These are phyloP conservation scores for Dipodomys spectabilis DNA, from an alignment of 2,113 vertebrate genomes.

Conservation along the genomic window DNA sequence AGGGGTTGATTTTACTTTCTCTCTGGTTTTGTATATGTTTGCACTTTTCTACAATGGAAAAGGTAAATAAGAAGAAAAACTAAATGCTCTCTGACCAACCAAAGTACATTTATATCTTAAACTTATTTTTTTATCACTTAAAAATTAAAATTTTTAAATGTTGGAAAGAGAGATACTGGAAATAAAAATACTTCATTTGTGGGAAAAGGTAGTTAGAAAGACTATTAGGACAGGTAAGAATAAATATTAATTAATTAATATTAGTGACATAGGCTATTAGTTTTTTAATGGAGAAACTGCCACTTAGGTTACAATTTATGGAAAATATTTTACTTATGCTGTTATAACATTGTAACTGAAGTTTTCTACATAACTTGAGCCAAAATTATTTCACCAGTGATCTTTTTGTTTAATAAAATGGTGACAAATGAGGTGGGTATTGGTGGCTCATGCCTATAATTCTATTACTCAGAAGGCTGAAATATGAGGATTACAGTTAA, in stretches of 20 bases:
- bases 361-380: background rate
- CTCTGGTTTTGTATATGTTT: background rate
- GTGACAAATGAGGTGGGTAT: no score
- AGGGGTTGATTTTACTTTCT: background rate
- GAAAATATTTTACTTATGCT: background rate
- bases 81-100: background rate
- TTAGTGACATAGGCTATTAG: background rate
- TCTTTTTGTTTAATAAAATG: background rate
- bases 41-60: background rate
- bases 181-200: background rate
- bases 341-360: background rate
- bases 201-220: background rate
- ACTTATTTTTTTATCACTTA: constrained; percentile 23
- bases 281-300: background rate
- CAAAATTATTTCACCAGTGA: background rate
- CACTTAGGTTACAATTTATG: background rate
- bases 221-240: background rate
- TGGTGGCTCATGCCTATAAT: no score
- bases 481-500: no score
- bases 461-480: no score
- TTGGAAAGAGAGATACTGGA: background rate
- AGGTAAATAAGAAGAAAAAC: background rate
- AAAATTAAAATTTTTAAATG: background rate
- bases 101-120: background rate
- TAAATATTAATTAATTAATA: background rate